Base-by-base conservation (phyloP, 2,888 invertebrate genomes). In the Pasiphila rectangulata region DNA sequence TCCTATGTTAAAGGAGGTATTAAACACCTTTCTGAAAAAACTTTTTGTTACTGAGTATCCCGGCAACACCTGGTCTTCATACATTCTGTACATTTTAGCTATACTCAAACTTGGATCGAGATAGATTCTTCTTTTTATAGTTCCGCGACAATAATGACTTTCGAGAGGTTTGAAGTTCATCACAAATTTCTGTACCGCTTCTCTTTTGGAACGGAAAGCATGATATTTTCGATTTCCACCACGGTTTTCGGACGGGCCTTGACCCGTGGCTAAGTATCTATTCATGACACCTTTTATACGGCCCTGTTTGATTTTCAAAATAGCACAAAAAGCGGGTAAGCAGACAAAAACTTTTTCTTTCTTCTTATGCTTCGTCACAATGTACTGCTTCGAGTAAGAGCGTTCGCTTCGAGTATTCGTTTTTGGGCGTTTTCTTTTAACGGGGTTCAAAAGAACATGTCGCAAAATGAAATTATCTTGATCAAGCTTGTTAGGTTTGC, bases 401-500 rank as follows among this genome's bases (percentile, higher is more conserved):
- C 34, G 34, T 34, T 20, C 34, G 20, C 20, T 37, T 37, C 34
- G 34, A 34, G 20, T 20, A 20, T 34, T 34, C 19, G 20, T 34
- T 34, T 37, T 42, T 24, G 42, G 19, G 12, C 47, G 47, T 43
- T 34, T 43, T 39, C 42, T 23, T 39, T 48, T 25, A 38, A 42
- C 23, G 34, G 48, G 15, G 10, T 16, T 20, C 19, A 38, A 19
- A 20, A 49, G 27, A 35, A 49, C 17, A 49, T 23, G 23, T 23
- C 23, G 23, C 23, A 23, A n/a, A 23, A 23, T 23, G 23, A 41
- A 38, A 35, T 47, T 47, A 25, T 47, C 47, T 32, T 47, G 37
- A 25, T 36, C 41, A 21, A 42, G 23, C 24, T 42, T 47, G 24
- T 30, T 40, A 17, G 30, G 12, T 17, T 40, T 40, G 24, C 32